A percentile compares a stretch with the other conserved stretches of the same genome.
Conservation (phyloP, 2,888 invertebrate genomes). For the Acrobeloides nanus region DNA sequence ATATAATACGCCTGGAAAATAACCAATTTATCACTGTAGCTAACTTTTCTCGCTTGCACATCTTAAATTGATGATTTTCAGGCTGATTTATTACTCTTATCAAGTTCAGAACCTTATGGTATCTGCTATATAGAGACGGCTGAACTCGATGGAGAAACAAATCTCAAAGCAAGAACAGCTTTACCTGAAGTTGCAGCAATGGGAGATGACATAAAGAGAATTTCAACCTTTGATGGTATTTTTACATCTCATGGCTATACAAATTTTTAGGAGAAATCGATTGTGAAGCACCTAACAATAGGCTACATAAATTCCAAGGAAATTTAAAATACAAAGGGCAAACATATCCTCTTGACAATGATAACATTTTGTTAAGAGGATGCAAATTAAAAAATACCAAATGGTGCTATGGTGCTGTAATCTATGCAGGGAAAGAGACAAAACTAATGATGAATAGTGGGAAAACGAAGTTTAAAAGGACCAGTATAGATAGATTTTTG, state of each 20-base stretch:
- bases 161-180: slow-evolving; percentile 93
- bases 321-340: slow-evolving; percentile 66
- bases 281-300: slow-evolving; percentile 95
- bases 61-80: slow-evolving; percentile 39
- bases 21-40: slow-evolving; percentile 84
- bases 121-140: slow-evolving; percentile 98
- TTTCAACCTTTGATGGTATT: slow-evolving; percentile 74
- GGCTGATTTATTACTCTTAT: slow-evolving; percentile 90
- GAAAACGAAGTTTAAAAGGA: slow-evolving; percentile 95
- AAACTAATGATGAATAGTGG: slow-evolving; percentile 99
- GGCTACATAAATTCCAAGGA: slow-evolving; percentile 93
- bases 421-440: slow-evolving; percentile 97
- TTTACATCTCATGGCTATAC: neutral
- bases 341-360: slow-evolving; percentile 80
- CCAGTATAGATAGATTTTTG: slow-evolving; percentile 93
- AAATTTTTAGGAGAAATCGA: slow-evolving; percentile 71
- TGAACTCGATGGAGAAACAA: slow-evolving; percentile 96
- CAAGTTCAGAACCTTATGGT: too few species aligned
- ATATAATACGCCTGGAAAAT: slow-evolving; percentile 95
- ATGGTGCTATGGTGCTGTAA: slow-evolving; percentile 59
- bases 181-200: slow-evolving; percentile 84
- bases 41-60: too few species aligned
- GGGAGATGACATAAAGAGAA: slow-evolving; percentile 76
- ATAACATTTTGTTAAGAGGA: slow-evolving; percentile 85
- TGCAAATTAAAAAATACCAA: slow-evolving; percentile 72